Conservation (phyloP, 2,888 invertebrate species). For the Ennomos fuscantarius region DNA sequence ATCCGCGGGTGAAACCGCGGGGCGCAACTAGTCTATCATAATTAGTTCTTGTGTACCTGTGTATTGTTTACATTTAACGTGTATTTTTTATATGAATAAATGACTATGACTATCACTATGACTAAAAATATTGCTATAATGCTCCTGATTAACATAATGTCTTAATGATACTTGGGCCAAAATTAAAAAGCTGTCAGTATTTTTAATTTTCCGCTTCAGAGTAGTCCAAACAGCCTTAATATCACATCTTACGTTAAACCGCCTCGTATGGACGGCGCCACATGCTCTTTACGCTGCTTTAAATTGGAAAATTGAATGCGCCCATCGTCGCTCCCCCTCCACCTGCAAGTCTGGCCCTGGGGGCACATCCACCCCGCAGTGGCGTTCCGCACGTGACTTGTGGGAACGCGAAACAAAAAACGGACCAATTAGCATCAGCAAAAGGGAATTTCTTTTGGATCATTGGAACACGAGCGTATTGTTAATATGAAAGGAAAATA, state of each 20-base stretch:
- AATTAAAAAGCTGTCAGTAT: too few relatives aligned
- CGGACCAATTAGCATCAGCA: constrained; percentile 10
- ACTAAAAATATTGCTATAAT: too few relatives aligned
- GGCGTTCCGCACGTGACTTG: constrained; percentile 9
- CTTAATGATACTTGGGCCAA: too few relatives aligned
- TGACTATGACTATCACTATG: too few relatives aligned
- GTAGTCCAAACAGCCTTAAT: too few relatives aligned
- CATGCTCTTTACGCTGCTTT: constrained; percentile 51
- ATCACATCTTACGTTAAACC: constrained; percentile 22
- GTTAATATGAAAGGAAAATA: constrained; percentile 11
- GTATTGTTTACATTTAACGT: too few relatives aligned
- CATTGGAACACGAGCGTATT: constrained; percentile 9
- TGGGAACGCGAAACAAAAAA: not conserved
- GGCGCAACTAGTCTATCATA: too few relatives aligned
- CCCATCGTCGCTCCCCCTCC: constrained; percentile 29
- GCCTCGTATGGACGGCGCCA: constrained; percentile 38
- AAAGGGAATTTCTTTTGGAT: constrained; percentile 11
- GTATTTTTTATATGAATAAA: too few relatives aligned
- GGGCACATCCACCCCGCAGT: constrained; percentile 17
- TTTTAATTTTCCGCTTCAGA: too few relatives aligned
- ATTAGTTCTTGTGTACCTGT: too few relatives aligned
- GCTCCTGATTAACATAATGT: too few relatives aligned
- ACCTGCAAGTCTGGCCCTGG: constrained; percentile 24
- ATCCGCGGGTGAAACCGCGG: too few relatives aligned
- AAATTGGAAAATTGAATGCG: constrained; percentile 56